These are phyloP conservation scores for Drosophila punjabiensis DNA, from an alignment of 1,140 invertebrate species.

Conservation along the genomic window DNA sequence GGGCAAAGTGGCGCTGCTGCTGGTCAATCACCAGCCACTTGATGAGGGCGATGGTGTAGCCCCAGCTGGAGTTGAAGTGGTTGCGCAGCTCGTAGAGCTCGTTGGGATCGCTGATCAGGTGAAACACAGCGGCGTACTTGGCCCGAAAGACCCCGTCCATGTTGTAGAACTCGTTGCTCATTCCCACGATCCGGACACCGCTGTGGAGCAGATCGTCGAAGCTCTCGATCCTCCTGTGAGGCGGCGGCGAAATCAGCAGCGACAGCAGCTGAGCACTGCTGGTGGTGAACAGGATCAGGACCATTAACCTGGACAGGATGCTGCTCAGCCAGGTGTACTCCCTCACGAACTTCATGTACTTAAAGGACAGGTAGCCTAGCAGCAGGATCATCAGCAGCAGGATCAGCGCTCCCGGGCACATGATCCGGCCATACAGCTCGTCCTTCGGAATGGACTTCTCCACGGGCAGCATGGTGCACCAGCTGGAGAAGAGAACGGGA, in stretches of 20 bases:
- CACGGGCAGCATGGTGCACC: conserved; percentile 62
- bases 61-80: conserved; percentile 59
- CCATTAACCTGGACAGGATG: conserved; percentile 17
- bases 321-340: neutral
- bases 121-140: conserved; percentile 49
- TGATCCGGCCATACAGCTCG: conserved; percentile 6
- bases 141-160: conserved; percentile 39
- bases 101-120: conserved; percentile 18
- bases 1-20: conserved; percentile 48
- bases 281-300: conserved; percentile 14
- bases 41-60: conserved; percentile 43
- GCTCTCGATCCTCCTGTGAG: conserved; percentile 15
- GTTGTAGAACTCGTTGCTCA: conserved; percentile 47
- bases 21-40: conserved; percentile 49
- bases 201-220: conserved; percentile 46
- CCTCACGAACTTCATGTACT: rapidly evolving
- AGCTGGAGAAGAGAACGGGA: conserved; percentile 37
- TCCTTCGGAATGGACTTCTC: conserved; percentile 23
- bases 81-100: conserved; percentile 37
- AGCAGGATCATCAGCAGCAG: conserved; percentile 6
- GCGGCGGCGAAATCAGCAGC: conserved; percentile 38
- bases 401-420: conserved; percentile 1
- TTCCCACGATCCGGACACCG: conserved; percentile 32
- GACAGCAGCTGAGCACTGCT: conserved; percentile 46
- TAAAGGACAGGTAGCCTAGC: conserved; percentile 1